phyloP scores from a whole-genome alignment of 2,113 vertebrate species.

The Chloropsis hardwickii region DNA sequence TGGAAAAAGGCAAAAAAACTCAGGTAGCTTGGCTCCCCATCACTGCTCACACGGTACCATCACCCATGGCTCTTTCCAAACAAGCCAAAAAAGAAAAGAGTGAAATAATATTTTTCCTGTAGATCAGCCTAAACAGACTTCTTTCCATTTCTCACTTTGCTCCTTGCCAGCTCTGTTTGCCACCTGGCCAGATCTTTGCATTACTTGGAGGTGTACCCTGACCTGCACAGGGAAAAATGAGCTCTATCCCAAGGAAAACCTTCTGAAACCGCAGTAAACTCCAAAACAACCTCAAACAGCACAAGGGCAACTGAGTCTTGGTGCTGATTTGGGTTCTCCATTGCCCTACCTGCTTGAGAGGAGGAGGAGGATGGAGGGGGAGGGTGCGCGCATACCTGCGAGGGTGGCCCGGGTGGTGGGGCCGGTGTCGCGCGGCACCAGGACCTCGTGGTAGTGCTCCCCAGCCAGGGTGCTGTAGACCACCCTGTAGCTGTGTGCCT shows the following conservation, averaged over 20 bases:
- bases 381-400: constrained; percentile 69
- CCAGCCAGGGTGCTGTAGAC: constrained; percentile 96
- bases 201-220: background rate
- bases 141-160: background rate
- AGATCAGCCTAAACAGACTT: background rate
- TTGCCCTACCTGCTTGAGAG: background rate
- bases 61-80: background rate
- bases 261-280: background rate
- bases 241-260: background rate
- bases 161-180: background rate
- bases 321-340: background rate
- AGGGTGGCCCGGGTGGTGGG: constrained; percentile 85
- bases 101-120: background rate
- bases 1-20: background rate
- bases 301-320: accelerated
- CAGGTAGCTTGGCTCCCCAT: background rate
- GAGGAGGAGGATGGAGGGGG: background rate
- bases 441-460: constrained; percentile 90
- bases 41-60: accelerated
- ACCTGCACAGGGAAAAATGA: background rate
- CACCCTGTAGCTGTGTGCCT: constrained; percentile 87
- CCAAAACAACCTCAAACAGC: background rate
- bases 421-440: constrained; percentile 79
- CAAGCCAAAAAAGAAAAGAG: background rate
- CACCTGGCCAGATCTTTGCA: background rate